These are phyloP conservation scores for Ophiothrix spiculata DNA, from an alignment of 35 echinoderm and acorn worm species.

Conservation along the genomic window DNA sequence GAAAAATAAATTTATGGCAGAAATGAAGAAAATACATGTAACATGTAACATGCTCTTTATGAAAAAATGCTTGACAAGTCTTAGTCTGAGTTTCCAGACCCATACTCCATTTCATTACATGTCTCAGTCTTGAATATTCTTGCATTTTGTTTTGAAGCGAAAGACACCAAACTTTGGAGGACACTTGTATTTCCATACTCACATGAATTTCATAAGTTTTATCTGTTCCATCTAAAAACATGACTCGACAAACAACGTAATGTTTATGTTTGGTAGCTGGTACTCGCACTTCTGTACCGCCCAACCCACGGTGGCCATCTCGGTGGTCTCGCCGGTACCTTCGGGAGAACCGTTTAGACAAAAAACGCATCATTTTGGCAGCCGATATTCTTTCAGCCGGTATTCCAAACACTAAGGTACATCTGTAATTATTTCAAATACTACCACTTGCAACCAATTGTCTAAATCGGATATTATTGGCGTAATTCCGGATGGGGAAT, in stretches of 20 bases:
- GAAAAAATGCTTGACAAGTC: too few species aligned
- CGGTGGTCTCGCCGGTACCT: slow-evolving; percentile 43
- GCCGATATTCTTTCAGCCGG: neutral
- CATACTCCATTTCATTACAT: too few species aligned
- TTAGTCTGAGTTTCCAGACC: too few species aligned
- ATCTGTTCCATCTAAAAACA: slow-evolving; percentile 75
- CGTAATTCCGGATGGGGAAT: neutral
- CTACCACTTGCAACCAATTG: neutral
- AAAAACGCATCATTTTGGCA: slow-evolving; percentile 75
- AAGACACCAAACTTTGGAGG: too few species aligned
- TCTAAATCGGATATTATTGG: neutral
- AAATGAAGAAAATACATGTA: too few species aligned
- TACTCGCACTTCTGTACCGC: slow-evolving; percentile 34
- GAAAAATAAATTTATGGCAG: too few species aligned
- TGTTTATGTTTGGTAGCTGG: slow-evolving; percentile 50
- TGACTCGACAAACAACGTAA: slow-evolving; percentile 56
- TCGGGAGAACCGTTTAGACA: slow-evolving; percentile 61
- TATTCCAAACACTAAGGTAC: neutral
- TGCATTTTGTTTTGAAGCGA: too few species aligned
- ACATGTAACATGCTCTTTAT: too few species aligned
- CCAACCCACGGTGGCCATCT: neutral
- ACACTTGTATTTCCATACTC: too few species aligned
- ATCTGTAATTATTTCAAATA: neutral
- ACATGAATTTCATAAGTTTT: slow-evolving; percentile 70
- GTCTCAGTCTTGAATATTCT: too few species aligned